Conservation (phyloP, 92 coral and sea anemone genomes). For the Bergia sp. region DNA sequence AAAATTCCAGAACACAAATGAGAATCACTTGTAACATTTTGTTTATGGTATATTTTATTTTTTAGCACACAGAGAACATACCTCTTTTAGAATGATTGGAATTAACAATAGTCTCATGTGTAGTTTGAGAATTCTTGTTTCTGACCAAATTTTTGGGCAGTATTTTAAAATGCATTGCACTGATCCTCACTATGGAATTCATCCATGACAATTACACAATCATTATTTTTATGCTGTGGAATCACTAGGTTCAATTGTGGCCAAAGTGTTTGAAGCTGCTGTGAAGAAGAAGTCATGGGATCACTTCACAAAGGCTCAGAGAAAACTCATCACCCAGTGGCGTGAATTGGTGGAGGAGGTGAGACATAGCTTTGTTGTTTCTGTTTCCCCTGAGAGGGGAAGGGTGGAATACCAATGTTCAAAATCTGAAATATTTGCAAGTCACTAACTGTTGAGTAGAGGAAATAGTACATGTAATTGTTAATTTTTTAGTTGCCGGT, state of each 20-base stretch:
- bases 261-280: conserved; percentile 86
- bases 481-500: no score
- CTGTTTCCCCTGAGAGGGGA: not conserved
- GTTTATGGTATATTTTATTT: no score
- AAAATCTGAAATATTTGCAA: no score
- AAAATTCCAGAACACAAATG: no score
- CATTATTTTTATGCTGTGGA: not conserved
- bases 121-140: no score
- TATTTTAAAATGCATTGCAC: not conserved
- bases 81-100: no score
- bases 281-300: conserved; percentile 87
- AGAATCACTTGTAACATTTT: no score
- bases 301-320: conserved; percentile 84
- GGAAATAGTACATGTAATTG: no score
- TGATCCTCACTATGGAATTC: not conserved
- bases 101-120: no score
- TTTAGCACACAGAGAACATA: no score
- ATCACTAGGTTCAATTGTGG: conserved; percentile 63
- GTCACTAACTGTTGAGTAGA: no score
- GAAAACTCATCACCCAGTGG: conserved; percentile 79
- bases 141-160: no score
- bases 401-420: not conserved
- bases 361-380: not conserved
- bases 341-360: conserved; percentile 72
- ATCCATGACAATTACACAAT: not conserved